Base-by-base conservation (phyloP, 2,888 invertebrate species). In the Aproaerema taeniolella region DNA sequence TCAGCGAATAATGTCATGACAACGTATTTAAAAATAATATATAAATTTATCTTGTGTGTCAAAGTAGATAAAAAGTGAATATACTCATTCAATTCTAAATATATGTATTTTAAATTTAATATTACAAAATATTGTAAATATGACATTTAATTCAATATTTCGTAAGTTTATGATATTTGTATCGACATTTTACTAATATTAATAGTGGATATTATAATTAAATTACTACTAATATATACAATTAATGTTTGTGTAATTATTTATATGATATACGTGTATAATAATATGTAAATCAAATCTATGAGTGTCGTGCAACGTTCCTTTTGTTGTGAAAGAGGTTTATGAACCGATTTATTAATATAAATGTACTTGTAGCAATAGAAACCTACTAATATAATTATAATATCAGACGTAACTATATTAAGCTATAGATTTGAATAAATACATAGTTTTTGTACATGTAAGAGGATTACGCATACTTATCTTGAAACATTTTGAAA, bases 271-370 rank as follows among this genome's bases (percentile, higher is more conserved):
- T 55, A 61, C 52, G 51, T 61, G 53, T 62, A 58, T 62, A 58
- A 59, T 62, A 60, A n/a, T n/a, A n/a, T n/a, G n/a, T 66, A 66
- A 57, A 63, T 62, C 52, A 61, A 58, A 57, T 69, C 59, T 67
- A 65, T 62, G 58, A 55, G 59, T 85, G 81, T 82, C 67, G 80
- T 81, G 64, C 46, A 72, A 73, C 70, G 73, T 83, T 83, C 73
- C 78, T 82, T n/a, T 74, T 78, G 70, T 73, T 72, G 67, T 68
- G 61, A 65, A 69, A 67, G 65, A 57, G 67, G 72, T 81, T 67
- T 79, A 76, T 74, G 74, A 72, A 72, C 67, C 71, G 64, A 54
- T 63, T 60, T 67, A 68, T 60, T 64, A 57, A 58, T 53, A 55
- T 37, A 29, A 50, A 56, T 69, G 55, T 69, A 70, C 67, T 70